Percentiles rank a stretch among this genome's conserved stretches.
These are phyloP conservation scores for Tiliacea aurago DNA, from an alignment of 2,888 invertebrate species.

Conservation along the genomic window DNA sequence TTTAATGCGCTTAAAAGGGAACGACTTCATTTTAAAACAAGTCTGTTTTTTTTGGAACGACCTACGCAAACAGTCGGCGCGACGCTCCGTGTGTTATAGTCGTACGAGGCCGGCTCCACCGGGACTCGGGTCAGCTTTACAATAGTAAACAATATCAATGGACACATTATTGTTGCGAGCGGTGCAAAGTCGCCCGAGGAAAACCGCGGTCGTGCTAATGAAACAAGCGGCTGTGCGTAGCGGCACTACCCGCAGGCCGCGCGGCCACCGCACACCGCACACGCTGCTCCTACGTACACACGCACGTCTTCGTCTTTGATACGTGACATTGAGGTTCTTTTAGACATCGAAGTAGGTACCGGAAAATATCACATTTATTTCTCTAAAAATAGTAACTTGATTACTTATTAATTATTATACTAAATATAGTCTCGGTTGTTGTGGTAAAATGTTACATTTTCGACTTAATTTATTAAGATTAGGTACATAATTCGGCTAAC, in stretches of 20 bases:
- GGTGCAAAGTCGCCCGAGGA: constrained; percentile 44
- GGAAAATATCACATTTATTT: constrained; percentile 45
- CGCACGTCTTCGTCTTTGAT: constrained; percentile 21
- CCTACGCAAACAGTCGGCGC: constrained; percentile 64
- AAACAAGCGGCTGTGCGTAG: constrained; percentile 13
- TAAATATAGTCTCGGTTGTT: constrained; percentile 16
- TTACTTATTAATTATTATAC: background rate
- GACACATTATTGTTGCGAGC: constrained; percentile 30
- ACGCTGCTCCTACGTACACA: too few relatives aligned
- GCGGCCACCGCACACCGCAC: too few relatives aligned
- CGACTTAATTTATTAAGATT: background rate
- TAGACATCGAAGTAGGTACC: constrained; percentile 20
- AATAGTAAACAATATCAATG: constrained; percentile 60
- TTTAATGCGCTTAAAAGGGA: constrained; percentile 85
- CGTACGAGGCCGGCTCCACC: constrained; percentile 28
- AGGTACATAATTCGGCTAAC: constrained; percentile 3
- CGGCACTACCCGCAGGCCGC: background rate
- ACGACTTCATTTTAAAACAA: constrained; percentile 80
- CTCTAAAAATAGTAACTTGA: constrained; percentile 28
- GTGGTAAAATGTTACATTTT: constrained; percentile 1
- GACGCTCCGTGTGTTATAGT: constrained; percentile 23
- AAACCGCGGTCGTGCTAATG: constrained; percentile 60
- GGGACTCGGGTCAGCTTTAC: constrained; percentile 20
- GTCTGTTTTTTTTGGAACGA: constrained; percentile 76
- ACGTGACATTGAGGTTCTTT: constrained; percentile 36